Base-by-base conservation (phyloP, 2,113 vertebrate species). In the Daphoenositta chrysoptera region DNA sequence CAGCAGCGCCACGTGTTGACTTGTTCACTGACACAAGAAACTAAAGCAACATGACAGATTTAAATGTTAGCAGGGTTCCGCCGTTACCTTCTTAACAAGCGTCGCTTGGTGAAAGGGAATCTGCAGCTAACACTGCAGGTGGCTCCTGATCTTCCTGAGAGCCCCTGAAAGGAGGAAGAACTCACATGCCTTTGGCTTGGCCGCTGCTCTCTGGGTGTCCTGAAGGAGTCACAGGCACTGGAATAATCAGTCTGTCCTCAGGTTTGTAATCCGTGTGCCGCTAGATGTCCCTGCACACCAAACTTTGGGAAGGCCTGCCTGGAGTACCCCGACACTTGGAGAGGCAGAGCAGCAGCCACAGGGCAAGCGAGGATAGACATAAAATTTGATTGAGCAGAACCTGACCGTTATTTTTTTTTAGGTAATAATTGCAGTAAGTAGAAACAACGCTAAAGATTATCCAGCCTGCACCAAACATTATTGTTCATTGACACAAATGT, bases 221-320 rank as follows among this genome's bases (percentile, higher is more conserved):
- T 28, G 76, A 72, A 63, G 24, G 24, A 61, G 21, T 31, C 56
- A 1, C 11, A 4, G 65, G 18, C 28, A 0, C 9, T 30, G 35
- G 44, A 51, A 63, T 45, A 5, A 20, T 7, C 2, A 3, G 2
- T 1, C 11, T n/a, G 39, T 39, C 9, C 1, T 9, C 9, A 31
- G 57, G 10, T 51, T 26, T 70, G 15, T 9, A 30, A 54, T 17
- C 28, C 26, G 22, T 37, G 0, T 4, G 54, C 94, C 98, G 68
- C 97, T 94, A 98, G 98, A 96, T 97, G 98, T 90, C 97, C 42
- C 92, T 93, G 61, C 47, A 70, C 15, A 91, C 97, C 97, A 93
- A 85, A 42, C 2, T 87, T 93, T 97, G 37, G 33, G 56, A 60
- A 78, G 4, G 1, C 26, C 26, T 40, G 56, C 17, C 1, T 14